A percentile compares a stretch with the other conserved stretches of the same genome.
Evolutionary conservation across 1,140 invertebrate species (phyloP).

Genomic region (Drosophila seguyi): DNA sequence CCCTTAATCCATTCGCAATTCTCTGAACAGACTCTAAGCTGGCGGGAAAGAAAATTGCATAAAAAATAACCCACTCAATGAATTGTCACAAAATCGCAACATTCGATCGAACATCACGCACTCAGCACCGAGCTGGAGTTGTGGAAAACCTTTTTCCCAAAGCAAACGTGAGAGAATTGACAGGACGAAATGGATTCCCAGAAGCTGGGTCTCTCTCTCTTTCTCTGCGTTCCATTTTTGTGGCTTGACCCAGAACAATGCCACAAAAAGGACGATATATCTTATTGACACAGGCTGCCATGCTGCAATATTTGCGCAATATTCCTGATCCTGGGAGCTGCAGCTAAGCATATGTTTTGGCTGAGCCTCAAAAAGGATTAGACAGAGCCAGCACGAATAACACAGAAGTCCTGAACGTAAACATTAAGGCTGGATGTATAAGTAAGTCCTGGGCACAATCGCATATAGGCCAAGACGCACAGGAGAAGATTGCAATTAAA

Average conservation of each 20-base stretch:
- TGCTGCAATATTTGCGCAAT: slow-evolving; percentile 79
- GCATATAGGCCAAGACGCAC: slow-evolving; percentile 25
- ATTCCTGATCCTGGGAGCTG: slow-evolving; percentile 56
- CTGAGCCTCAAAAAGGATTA: slow-evolving; percentile 71
- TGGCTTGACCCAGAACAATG: slow-evolving; percentile 61
- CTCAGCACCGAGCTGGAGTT: background rate
- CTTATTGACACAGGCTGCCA: slow-evolving; percentile 44
- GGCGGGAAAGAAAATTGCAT: slow-evolving; percentile 48
- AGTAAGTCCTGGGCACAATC: slow-evolving; percentile 4
- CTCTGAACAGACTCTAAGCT: slow-evolving; percentile 33
- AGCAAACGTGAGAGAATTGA: slow-evolving; percentile 61
- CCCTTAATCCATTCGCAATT: slow-evolving; percentile 66
- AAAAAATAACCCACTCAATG: slow-evolving; percentile 41
- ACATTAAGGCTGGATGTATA: slow-evolving; percentile 25
- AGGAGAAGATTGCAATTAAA: background rate
- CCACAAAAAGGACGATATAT: slow-evolving; percentile 40
- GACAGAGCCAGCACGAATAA: slow-evolving; percentile 11
- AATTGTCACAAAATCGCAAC: slow-evolving; percentile 64
- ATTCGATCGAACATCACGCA: slow-evolving; percentile 73
- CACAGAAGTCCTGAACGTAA: slow-evolving; percentile 46
- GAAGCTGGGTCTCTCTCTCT: slow-evolving; percentile 49
- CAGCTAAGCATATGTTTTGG: slow-evolving; percentile 79
- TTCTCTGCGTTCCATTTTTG: slow-evolving; percentile 67
- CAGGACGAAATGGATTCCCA: slow-evolving; percentile 54
- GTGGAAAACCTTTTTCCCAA: slow-evolving; percentile 50